phyloP scores from a whole-genome alignment of 2,888 invertebrate genomes.

The Acleris cristana region DNA sequence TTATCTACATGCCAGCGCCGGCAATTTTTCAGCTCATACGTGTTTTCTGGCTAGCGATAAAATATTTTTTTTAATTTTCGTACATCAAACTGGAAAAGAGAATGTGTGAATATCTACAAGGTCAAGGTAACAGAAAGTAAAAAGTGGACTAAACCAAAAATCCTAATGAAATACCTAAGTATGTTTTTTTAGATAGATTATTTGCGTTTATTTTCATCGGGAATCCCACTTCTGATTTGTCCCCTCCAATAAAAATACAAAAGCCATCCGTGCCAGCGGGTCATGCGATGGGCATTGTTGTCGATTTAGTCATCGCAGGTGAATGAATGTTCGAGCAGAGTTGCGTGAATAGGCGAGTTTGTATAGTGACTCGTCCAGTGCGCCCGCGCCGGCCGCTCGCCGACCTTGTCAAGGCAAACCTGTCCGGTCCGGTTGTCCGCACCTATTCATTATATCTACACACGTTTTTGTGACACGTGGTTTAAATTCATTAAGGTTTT shows the following conservation, averaged over 20 bases:
- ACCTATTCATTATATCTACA: constrained; percentile 37
- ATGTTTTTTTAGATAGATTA: too few species aligned
- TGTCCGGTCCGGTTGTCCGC: constrained; percentile 43
- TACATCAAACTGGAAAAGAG: neutral
- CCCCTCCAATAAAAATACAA: neutral
- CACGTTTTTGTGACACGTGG: constrained; percentile 21
- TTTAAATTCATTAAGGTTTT: constrained; percentile 14
- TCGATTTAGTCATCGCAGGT: constrained; percentile 24
- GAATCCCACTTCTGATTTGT: neutral
- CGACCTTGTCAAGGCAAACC: constrained; percentile 68
- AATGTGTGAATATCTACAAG: neutral
- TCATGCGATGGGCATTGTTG: neutral
- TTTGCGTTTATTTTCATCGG: neutral
- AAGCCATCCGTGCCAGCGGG: neutral
- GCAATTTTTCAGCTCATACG: constrained; percentile 18
- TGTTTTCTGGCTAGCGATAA: constrained; percentile 3
- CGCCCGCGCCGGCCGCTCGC: constrained; percentile 45
- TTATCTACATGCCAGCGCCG: constrained; percentile 5
- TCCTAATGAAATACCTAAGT: too few species aligned
- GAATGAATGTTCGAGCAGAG: constrained; percentile 24
- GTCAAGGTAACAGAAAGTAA: neutral
- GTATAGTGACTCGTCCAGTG: constrained; percentile 41
- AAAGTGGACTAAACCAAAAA: too few species aligned
- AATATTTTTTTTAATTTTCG: constrained; percentile 4
- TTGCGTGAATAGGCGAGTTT: constrained; percentile 27